A percentile compares a stretch with the other conserved stretches of the same genome.
Conservation (phyloP, 1,140 invertebrate species). For the Euschistus heros region DNA sequence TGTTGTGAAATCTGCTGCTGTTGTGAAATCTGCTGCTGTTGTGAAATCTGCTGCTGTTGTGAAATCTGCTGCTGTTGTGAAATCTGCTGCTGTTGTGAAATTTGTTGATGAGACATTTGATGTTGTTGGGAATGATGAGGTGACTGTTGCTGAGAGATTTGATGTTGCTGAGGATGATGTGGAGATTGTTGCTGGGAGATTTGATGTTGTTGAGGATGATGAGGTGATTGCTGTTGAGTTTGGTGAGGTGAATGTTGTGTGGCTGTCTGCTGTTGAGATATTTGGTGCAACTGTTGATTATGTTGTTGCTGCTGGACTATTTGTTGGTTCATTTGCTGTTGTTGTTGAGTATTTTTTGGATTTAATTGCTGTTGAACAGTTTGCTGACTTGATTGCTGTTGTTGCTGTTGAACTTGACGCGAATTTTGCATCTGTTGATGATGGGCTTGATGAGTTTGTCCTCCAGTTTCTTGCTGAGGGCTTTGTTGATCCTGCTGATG, state of each 20-base stretch:
- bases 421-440: conserved; percentile 21
- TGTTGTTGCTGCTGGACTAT: conserved; percentile 31
- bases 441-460: background rate
- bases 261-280: conserved; percentile 34
- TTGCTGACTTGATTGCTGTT: conserved; percentile 14
- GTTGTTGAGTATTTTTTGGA: background rate
- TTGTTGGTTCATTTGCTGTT: conserved; percentile 19
- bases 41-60: background rate
- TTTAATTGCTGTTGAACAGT: conserved; percentile 24
- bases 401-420: conserved; percentile 16
- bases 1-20: conserved; percentile 3
- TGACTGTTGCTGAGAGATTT: conserved; percentile 31
- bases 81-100: conserved; percentile 1
- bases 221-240: conserved; percentile 32
- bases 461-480: conserved; percentile 1
- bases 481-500: background rate
- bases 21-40: background rate
- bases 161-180: conserved; percentile 20
- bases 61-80: background rate
- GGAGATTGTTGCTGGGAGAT: conserved; percentile 24
- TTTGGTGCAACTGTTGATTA: conserved; percentile 26
- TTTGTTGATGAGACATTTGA: background rate
- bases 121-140: background rate
- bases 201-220: conserved; percentile 27
- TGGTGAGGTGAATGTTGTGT: conserved; percentile 32